Evolutionary conservation across 92 coral and sea anemone species (phyloP).

Genomic region (Palythoa caribaeorum): DNA sequence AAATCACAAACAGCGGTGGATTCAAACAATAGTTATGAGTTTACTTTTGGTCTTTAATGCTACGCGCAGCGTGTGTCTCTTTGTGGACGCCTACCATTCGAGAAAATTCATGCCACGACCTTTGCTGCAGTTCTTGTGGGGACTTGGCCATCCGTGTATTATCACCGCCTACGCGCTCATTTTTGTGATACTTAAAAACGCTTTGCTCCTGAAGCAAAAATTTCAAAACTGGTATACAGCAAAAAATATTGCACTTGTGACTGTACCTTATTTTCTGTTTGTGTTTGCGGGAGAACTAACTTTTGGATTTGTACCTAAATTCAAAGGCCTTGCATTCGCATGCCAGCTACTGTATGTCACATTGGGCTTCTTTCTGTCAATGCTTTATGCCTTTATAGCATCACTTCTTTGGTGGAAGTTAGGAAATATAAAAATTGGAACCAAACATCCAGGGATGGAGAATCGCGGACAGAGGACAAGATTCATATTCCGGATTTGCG

Average conservation of each 20-base stretch:
- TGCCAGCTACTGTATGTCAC: constrained; percentile 76
- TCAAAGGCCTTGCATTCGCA: constrained; percentile 64
- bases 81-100: constrained; percentile 75
- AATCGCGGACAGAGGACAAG: constrained; percentile 62
- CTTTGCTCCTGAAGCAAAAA: constrained; percentile 70
- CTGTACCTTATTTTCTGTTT: constrained; percentile 77
- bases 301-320: constrained; percentile 61
- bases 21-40: constrained; percentile 65
- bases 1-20: constrained; percentile 57
- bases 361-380: constrained; percentile 57
- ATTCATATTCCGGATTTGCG: constrained; percentile 64
- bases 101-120: constrained; percentile 54
- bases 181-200: constrained; percentile 82
- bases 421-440: constrained; percentile 12
- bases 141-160: constrained; percentile 80
- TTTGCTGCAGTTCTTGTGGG: constrained; percentile 75
- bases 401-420: constrained; percentile 71
- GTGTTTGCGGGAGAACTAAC: constrained; percentile 76
- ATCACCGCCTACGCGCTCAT: constrained; percentile 76
- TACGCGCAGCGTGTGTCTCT: constrained; percentile 64
- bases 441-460: constrained; percentile 10
- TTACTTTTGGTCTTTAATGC: constrained; percentile 61
- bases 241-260: constrained; percentile 70
- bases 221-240: constrained; percentile 83
- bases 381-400: constrained; percentile 68